Base-by-base conservation (phyloP, 1,140 invertebrate genomes). In the Psilanteris sp. region DNA sequence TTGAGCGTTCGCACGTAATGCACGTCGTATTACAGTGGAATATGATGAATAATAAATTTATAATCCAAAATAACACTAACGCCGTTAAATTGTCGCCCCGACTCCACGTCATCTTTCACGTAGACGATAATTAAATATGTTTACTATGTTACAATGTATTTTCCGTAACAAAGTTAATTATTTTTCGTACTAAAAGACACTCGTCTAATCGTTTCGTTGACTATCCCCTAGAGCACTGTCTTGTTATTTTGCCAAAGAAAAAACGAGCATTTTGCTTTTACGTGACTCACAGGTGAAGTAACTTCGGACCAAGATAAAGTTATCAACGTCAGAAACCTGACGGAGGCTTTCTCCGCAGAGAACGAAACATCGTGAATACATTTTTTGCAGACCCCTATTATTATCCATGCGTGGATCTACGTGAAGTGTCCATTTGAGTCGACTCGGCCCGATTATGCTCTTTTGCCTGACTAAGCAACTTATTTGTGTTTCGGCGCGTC, bases 251-350 rank as follows among this genome's bases (percentile, higher is more conserved):
- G 22, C 18, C n/a, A n/a, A 15, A 10, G 4, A 27, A 3, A 27
- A 41, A 41, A 26, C 16, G 22, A 16, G 14, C 8, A 32, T 10
- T 57, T 29, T 4, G 24, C 24, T 13, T 70, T 34, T 48, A 48
- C 66, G 52, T 70, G 66, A 54, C 55, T 43, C 20, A 22, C 10
- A 32, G 24, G 4, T 52, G 46, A 52, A 22, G 48, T 34, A 16
- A 39, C 46, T n/a, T 54, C 9, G 20, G 6, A 2, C 48, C 27
- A 54, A 62, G 39, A 64, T 72, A 46, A 57, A 72, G 57, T 55
- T 72, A 72, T 72, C 68, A 72, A 72, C 68, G 48, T 72, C 57
- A 64, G 9, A n/a, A n/a, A 41, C 29, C 8, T 61, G 55, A 61
- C 55, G 13, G 37, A 20, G 13, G 43, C 66, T 61, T 71, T 71